These are phyloP conservation scores for Gastrophryne carolinensis DNA, from an alignment of 2,797 vertebrate species.

Conservation along the genomic window DNA sequence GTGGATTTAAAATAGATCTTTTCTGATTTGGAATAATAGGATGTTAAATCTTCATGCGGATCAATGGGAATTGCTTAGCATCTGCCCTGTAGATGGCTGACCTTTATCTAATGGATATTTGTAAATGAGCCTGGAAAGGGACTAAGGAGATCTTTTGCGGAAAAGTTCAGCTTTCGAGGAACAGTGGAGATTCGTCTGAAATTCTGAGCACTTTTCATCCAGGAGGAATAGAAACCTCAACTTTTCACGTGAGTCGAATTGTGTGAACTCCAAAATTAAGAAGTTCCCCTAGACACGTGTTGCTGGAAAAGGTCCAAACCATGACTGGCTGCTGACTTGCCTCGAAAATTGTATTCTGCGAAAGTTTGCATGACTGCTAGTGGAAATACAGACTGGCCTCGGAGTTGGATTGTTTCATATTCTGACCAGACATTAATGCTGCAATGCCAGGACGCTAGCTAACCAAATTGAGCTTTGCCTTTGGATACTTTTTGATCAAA, in stretches of 20 bases:
- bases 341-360: not conserved
- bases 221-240: too few relatives aligned
- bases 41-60: not conserved
- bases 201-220: not conserved
- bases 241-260: not conserved
- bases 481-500: not conserved
- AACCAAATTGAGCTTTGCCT: not conserved
- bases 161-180: constrained; percentile 35
- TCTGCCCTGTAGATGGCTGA: not conserved
- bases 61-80: not conserved
- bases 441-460: not conserved
- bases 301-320: constrained; percentile 25
- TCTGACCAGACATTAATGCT: not conserved
- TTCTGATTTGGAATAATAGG: not conserved
- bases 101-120: not conserved
- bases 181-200: not conserved
- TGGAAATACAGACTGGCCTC: not conserved
- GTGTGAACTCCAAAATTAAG: not conserved
- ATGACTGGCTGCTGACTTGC: not conserved
- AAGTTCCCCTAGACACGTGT: constrained; percentile 10
- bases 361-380: too few relatives aligned
- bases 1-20: not conserved
- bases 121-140: not conserved
- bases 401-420: not conserved
- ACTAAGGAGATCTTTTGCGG: not conserved